Base-by-base conservation (phyloP, 2,888 invertebrate species). In the Papilio protenor region DNA sequence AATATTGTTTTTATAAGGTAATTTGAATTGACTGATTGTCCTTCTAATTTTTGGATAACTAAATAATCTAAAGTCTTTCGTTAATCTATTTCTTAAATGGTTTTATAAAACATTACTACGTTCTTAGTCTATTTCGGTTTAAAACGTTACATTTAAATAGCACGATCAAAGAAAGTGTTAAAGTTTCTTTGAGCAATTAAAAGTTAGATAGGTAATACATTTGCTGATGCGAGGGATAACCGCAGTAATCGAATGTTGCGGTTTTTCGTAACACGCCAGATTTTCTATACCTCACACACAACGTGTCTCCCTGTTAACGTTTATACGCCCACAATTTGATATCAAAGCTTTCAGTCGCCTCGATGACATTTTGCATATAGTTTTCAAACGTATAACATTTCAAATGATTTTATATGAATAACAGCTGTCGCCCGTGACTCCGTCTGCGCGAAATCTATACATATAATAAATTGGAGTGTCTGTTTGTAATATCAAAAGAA, bases 191-290 rank as follows among this genome's bases (percentile, higher is more conserved):
- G 21, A 21, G 21, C 40, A 45, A 21, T 21, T n/a, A 21, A 69
- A 69, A 40, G 64, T 69, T 45, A 33, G 33, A 21, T 45, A n/a
- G 12, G n/a, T 18, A 40, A 45, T 61, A 27, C 27, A 45, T 69
- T 45, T 12, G n/a, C 5, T 21, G 40, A 21, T 21, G 18, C 21
- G 23, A 10, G 5, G 66, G 16, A 11, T 12, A 64, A 69, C 66
- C 66, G 45, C 66, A 45, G 18, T 69, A 45, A 69, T 69, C 45
- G 66, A 69, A 69, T 45, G 66, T 69, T 69, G 66, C 45, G 66
- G 66, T 69, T 12, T 45, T 69, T 69, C 66, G 45, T 69, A 6
- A 12, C 45, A 45, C 45, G n/a, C 11, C 21, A 69, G 45, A 69
- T 69, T 69, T 69, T 69, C 66, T 45, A 69, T 21, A 69, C n/a